A percentile compares a stretch with the other conserved stretches of the same genome.
These are phyloP conservation scores for Carassius carassius DNA, from an alignment of 2,113 vertebrate genomes.

Conservation along the genomic window DNA sequence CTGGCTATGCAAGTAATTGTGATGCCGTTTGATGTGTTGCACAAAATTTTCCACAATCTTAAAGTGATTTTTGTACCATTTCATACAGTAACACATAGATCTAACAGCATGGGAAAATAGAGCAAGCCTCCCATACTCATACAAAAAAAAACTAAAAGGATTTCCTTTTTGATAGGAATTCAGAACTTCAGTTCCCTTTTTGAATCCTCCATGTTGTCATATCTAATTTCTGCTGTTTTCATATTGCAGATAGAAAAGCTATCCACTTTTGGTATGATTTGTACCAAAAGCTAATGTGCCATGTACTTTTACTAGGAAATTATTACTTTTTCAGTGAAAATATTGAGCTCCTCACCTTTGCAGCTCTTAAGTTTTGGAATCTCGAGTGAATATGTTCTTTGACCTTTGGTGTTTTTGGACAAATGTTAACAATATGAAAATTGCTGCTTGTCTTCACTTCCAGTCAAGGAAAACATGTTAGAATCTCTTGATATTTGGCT, in stretches of 20 bases:
- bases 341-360: constrained; percentile 26
- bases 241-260: constrained; percentile 3
- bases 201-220: constrained; percentile 22
- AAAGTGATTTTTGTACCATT: constrained; percentile 3
- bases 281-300: background rate
- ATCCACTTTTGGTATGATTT: background rate
- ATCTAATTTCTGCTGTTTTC: constrained; percentile 22
- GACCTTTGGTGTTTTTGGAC: background rate
- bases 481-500: constrained; percentile 72
- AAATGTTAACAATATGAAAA: constrained; percentile 23
- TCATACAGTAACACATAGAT: background rate
- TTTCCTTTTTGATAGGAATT: constrained; percentile 24
- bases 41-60: constrained; percentile 15
- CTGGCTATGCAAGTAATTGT: constrained; percentile 21
- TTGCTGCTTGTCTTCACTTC: background rate
- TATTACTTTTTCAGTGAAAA: constrained; percentile 30
- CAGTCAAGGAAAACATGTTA: constrained; percentile 68
- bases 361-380: background rate
- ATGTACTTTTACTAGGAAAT: constrained; percentile 11
- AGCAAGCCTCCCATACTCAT: background rate
- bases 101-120: constrained; percentile 24
- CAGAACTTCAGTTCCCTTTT: background rate
- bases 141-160: constrained; percentile 7
- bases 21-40: constrained; percentile 41
- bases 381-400: background rate